Evolutionary conservation across 2,797 vertebrate species (phyloP).

Genomic region (Chiloscyllium punctatum): DNA sequence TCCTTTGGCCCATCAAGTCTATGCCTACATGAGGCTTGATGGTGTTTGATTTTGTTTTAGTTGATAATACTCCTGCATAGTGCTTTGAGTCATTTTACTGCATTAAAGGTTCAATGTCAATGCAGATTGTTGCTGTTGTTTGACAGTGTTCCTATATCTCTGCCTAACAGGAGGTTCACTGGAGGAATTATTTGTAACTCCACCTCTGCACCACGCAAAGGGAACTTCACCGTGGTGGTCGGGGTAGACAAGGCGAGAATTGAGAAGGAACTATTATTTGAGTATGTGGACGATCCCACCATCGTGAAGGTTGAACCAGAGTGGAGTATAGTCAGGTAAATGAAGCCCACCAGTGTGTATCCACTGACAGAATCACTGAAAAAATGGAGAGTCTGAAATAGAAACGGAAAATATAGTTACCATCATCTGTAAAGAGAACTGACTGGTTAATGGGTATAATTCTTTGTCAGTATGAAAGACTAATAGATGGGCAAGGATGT

Average conservation of each 20-base stretch:
- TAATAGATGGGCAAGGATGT: conserved; percentile 26
- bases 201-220: conserved; percentile 72
- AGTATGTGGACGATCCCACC: conserved; percentile 90
- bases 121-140: not conserved
- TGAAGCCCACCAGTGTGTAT: not conserved
- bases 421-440: not conserved
- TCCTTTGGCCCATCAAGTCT: too few species aligned
- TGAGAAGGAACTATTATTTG: conserved; percentile 80
- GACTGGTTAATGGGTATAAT: not conserved
- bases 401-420: not conserved
- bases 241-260: conserved; percentile 86
- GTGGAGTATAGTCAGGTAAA: conserved; percentile 95
- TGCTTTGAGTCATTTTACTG: not conserved
- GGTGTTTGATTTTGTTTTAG: not conserved
- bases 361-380: not conserved
- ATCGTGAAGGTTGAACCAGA: conserved; percentile 88
- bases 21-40: too few species aligned
- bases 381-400: not conserved
- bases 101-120: not conserved
- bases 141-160: not conserved
- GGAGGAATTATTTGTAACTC: conserved; percentile 85
- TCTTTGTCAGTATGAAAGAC: not conserved
- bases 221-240: conserved; percentile 81
- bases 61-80: not conserved
- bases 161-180: conserved; percentile 68